phyloP scores from a whole-genome alignment of 2,113 vertebrate species.

The Pongo abelii region DNA sequence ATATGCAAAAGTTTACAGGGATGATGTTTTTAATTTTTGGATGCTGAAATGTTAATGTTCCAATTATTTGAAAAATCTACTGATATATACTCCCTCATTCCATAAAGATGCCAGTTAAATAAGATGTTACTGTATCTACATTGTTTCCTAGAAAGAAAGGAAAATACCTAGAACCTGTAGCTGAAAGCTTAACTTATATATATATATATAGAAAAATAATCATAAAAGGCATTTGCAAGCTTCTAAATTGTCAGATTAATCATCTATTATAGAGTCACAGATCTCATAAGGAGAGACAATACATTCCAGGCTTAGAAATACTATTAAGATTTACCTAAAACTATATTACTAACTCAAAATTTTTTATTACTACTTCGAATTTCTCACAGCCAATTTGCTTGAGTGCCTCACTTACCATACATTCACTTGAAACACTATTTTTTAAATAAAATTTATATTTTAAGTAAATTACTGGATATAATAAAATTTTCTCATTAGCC shows the following conservation, averaged over 20 bases:
- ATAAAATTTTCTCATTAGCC: background rate
- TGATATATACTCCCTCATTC: background rate
- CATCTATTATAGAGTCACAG: background rate
- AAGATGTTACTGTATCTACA: background rate
- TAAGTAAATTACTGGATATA: background rate
- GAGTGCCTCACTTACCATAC: background rate
- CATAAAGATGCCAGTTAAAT: background rate
- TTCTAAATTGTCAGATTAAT: background rate
- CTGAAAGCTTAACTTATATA: background rate
- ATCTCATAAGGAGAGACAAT: background rate
- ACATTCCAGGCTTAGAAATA: constrained; percentile 9
- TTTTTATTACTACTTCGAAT: constrained; percentile 17
- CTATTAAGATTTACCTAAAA: constrained; percentile 33
- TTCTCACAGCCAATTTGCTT: constrained; percentile 17
- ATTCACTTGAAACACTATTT: constrained; percentile 20
- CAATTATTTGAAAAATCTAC: background rate
- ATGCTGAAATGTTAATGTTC: background rate
- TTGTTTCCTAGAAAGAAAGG: background rate
- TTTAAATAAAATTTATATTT: constrained; percentile 28
- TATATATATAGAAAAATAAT: background rate
- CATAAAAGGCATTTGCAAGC: background rate
- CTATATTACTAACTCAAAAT: constrained; percentile 7
- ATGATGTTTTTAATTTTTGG: background rate
- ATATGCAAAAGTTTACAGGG: background rate
- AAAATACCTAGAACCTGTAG: background rate